phyloP scores from a whole-genome alignment of 2,113 vertebrate species.

The Forbesichthys papilliferus region DNA sequence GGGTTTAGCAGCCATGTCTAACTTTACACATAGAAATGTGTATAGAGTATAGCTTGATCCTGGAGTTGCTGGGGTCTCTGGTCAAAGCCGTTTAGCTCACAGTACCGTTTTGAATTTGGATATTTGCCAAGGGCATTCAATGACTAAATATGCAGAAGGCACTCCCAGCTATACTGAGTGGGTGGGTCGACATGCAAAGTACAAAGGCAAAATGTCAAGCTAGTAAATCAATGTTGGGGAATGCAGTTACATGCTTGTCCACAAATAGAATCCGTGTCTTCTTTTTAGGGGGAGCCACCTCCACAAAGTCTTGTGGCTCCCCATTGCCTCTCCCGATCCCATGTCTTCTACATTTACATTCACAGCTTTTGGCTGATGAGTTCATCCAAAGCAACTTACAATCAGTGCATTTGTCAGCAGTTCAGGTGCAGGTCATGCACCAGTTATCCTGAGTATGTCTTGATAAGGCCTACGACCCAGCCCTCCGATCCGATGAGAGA shows the following conservation, averaged over 20 bases:
- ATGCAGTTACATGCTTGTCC: background rate
- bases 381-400: background rate
- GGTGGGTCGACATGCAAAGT: background rate
- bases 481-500: background rate
- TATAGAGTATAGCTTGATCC: background rate
- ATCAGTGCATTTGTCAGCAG: background rate
- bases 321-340: no score
- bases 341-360: no score
- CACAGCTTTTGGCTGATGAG: no score
- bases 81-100: no score
- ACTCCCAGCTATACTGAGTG: background rate
- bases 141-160: background rate
- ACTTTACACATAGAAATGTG: background rate
- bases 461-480: background rate
- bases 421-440: background rate
- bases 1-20: background rate
- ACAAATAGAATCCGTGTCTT: background rate
- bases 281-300: constrained; percentile 2
- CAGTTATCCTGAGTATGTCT: background rate
- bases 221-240: background rate
- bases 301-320: constrained; percentile 12
- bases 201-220: background rate
- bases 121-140: background rate
- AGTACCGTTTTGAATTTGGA: no score
- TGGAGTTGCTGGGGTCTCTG: no score